Evolutionary conservation across 1,140 invertebrate species (phyloP), one percentile per base, ranked within the genome.

Genomic region (Vanessa tameamea): DNA sequence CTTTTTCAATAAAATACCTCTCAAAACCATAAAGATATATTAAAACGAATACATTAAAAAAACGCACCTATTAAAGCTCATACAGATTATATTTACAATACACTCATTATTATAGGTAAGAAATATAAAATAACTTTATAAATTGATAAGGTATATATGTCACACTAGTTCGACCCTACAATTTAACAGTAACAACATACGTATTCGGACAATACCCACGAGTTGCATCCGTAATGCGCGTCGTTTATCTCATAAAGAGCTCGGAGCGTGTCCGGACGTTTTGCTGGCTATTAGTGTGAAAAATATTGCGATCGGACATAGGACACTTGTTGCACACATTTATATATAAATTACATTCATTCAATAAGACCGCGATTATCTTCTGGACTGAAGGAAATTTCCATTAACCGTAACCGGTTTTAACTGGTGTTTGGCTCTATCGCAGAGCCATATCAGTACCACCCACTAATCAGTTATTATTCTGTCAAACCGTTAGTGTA

Each of bases 121-220:
- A 43, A 43, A 43, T 43, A 8, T 43, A 9, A 5, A 37, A 43
- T 43, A 43, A 43, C 26, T 31, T 31, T 3, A 31, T 6, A 31
- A 31, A 31, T 4, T 31, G 26, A 57, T 1, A 12, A 57, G 53
- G 13, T 23, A 57, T 57, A 13, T 26, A 23, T 16, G 53, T 37
- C 59, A 65, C 48, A 69, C 69, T 64, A 47, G 69, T 59, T 72
- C 47, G 50, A 13, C 50, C 43, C n/a, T 26, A 64, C 76, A 55
- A 75, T 78, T 75, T 68, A 69, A 72, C 61, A 71, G 57, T 47
- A 31, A 43, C 63, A 73, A 74, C 76, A 75, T 75, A 72, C 67
- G 67, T 77, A 70, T 72, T 75, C 65, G 23, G 14, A 13, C 47
- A 55, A 47, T 47, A 57, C 64, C 37, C 55, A 55, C 66, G 23